Evolutionary conservation across 2,113 vertebrate species (phyloP), one percentile per base, ranked within the genome.

Genomic region (Myotis davidii): DNA sequence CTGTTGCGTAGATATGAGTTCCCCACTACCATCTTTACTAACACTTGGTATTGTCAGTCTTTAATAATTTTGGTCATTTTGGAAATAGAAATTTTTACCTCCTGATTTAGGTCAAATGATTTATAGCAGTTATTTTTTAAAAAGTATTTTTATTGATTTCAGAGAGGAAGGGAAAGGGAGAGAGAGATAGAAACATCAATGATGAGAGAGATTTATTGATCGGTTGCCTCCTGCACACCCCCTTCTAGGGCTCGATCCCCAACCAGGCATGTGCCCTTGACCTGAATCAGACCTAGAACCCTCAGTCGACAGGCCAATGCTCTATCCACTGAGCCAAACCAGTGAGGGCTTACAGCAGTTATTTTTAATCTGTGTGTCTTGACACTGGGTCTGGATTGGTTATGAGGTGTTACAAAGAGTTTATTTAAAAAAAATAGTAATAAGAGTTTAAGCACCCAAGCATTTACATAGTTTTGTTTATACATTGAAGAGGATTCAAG

Each of bases 401-500:
- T 83, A 65, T 76, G 11, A 76, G 21, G 32, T 67, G 61, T 70
- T 29, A 76, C 27, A 21, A 83, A 65, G 48, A 29, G 87, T 48
- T 65, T 56, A n/a, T 65, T n/a, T 45, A 48, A 76, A 67, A 64
- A 50, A 3, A 74, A 21, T 69, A 76, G 20, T 48, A 64, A 45
- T 74, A 81, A 64, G 64, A 77, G 50, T 83, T 52, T 69, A 77
- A 82, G 39, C 50, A 77, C 77, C 5, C 21, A 88, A 27, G 3
- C 39, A 76, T 76, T 92, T 74, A 65, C 29, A 81, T 65, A 67
- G 37, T 67, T 92, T 59, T 74, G 25, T 86, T 87, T 95, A 39
- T 42, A 83, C 6, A 59, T 27, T 74, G 37, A 82, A 82, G 37
- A 87, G 25, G 18, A 94, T 81, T 91, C 54, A 88, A 64, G 54